Evolutionary conservation across 2,888 invertebrate genomes (phyloP).

Genomic region (Erannis defoliaria): DNA sequence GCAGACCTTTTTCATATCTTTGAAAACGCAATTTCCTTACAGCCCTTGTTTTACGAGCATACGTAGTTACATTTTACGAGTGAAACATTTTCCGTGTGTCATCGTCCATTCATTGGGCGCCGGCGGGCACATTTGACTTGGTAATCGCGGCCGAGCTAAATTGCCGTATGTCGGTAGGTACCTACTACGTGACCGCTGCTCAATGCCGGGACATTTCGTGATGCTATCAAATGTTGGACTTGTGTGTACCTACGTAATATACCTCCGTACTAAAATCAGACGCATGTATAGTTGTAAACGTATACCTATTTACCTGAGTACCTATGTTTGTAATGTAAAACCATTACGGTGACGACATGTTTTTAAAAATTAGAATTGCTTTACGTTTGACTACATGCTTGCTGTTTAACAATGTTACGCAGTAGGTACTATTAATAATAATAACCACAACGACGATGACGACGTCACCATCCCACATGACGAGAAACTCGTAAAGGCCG

Average conservation of each 20-base stretch:
- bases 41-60: conserved; percentile 18
- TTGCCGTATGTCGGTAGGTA: conserved; percentile 23
- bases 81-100: conserved; percentile 32
- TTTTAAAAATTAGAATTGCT: too few species aligned
- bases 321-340: too few species aligned
- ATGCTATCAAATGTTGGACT: conserved; percentile 18
- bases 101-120: conserved; percentile 47
- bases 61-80: conserved; percentile 23
- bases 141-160: conserved; percentile 42
- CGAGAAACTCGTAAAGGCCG: too few species aligned
- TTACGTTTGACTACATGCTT: too few species aligned
- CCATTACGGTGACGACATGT: too few species aligned
- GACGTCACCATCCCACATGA: too few species aligned
- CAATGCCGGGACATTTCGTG: conserved; percentile 17
- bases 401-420: too few species aligned
- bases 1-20: not conserved
- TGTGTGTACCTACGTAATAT: not conserved
- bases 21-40: conserved; percentile 9
- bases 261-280: not conserved
- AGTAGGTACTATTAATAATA: too few species aligned
- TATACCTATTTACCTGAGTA: too few species aligned
- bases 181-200: conserved; percentile 12
- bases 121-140: conserved; percentile 51
- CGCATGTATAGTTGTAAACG: too few species aligned
- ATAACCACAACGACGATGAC: too few species aligned